A percentile compares a stretch with the other conserved stretches of the same genome.
These are phyloP conservation scores for Laticauda colubrina DNA, from an alignment of 2,113 vertebrate species.

Conservation along the genomic window DNA sequence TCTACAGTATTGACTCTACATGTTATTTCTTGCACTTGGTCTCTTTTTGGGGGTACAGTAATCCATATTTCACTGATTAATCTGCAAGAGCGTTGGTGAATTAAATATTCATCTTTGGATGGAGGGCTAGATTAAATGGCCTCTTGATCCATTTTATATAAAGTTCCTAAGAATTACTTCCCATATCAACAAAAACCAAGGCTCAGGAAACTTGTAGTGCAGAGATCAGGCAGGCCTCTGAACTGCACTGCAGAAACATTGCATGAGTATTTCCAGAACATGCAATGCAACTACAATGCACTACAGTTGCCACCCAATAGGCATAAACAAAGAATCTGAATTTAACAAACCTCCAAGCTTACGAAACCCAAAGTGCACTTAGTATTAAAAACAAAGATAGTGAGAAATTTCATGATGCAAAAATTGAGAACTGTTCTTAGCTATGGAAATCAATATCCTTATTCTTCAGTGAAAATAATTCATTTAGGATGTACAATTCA, in stretches of 20 bases:
- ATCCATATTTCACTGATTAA: background rate
- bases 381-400: slow-evolving; percentile 47
- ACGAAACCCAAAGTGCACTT: background rate
- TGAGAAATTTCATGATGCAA: slow-evolving; percentile 3
- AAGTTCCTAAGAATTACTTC: background rate
- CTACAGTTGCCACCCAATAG: slow-evolving; percentile 71
- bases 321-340: background rate
- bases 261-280: slow-evolving; percentile 82
- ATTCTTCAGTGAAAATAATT: background rate
- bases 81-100: background rate
- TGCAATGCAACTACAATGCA: slow-evolving; percentile 99
- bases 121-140: background rate
- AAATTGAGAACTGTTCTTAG: slow-evolving; percentile 8
- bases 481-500: background rate
- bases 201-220: background rate
- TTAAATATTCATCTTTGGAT: background rate
- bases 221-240: slow-evolving; percentile 77
- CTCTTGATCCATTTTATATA: background rate
- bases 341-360: background rate
- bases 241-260: slow-evolving; percentile 97
- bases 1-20: background rate
- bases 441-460: background rate
- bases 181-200: background rate
- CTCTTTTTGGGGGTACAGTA: background rate
- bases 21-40: background rate